Conservation (phyloP, 2,888 invertebrate genomes). For the Sminthurinus aureus region DNA sequence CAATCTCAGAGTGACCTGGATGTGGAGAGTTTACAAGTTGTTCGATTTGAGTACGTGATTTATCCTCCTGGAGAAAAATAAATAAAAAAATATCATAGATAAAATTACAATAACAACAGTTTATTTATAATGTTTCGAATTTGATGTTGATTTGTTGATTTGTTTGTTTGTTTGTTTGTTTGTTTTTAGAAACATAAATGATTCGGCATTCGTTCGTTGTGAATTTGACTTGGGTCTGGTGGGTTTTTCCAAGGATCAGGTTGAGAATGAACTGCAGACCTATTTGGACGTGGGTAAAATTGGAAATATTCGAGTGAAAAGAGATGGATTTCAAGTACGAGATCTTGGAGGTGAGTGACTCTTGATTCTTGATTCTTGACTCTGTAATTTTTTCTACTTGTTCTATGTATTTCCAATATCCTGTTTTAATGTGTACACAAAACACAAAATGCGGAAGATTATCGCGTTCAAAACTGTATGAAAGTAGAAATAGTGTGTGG, state of each 20-base stretch:
- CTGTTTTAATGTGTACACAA: too few species aligned
- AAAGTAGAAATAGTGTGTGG: too few species aligned
- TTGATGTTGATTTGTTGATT: not conserved
- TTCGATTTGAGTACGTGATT: constrained; percentile 51
- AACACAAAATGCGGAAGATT: too few species aligned
- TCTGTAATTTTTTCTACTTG: too few species aligned
- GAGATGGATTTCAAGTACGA: constrained; percentile 51
- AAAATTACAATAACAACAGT: not conserved
- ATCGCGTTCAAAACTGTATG: too few species aligned
- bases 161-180: constrained; percentile 7
- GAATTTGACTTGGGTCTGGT: constrained; percentile 52
- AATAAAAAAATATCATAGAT: too few species aligned
- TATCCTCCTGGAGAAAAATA: too few species aligned
- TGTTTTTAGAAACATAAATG: constrained; percentile 50
- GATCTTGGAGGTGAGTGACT: constrained; percentile 54
- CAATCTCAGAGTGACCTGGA: constrained; percentile 45
- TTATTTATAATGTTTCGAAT: not conserved
- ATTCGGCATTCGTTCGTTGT: constrained; percentile 50
- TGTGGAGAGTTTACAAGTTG: constrained; percentile 51
- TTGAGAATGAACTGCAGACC: constrained; percentile 49
- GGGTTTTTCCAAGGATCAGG: constrained; percentile 41
- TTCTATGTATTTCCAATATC: too few species aligned
- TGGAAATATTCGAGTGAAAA: constrained; percentile 46
- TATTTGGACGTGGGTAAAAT: constrained; percentile 52
- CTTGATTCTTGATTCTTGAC: too few species aligned